Conservation (phyloP, 2,888 invertebrate species). For the Patella depressa region DNA sequence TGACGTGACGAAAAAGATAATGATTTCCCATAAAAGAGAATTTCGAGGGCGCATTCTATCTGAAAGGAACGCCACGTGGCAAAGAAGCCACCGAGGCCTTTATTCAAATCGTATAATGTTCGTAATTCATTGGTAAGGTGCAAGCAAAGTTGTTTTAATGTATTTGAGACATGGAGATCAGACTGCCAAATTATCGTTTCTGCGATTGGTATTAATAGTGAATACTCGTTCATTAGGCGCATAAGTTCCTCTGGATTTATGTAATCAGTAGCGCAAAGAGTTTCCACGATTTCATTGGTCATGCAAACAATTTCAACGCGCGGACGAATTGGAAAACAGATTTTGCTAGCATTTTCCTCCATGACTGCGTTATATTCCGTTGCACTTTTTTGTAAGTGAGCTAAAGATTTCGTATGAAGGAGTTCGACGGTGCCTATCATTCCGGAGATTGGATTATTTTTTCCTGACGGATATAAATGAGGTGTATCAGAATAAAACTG, state of each 20-base stretch:
- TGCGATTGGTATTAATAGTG: neutral
- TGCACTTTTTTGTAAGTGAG: neutral
- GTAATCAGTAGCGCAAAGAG: neutral
- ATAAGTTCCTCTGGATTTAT: neutral
- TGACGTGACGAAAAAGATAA: neutral
- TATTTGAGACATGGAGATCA: too few relatives aligned
- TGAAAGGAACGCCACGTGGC: too few relatives aligned
- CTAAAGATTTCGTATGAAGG: neutral
- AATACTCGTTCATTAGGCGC: neutral
- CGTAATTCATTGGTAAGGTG: neutral
- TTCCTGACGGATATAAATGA: neutral
- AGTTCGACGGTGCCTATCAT: neutral
- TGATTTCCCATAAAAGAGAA: constrained; percentile 1
- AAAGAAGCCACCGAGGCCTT: neutral
- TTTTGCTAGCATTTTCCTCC: neutral
- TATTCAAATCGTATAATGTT: neutral
- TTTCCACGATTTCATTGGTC: neutral
- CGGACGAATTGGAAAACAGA: neutral
- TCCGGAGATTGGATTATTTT: neutral
- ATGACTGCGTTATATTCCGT: neutral
- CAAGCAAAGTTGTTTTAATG: neutral
- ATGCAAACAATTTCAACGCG: neutral
- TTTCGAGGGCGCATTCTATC: too few relatives aligned
- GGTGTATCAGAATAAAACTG: neutral
- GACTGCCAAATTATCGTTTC: neutral